These are phyloP conservation scores for Aurelia aurita DNA, from an alignment of 30 jellyfish, hydroid and myxozoan genomes.

Conservation along the genomic window DNA sequence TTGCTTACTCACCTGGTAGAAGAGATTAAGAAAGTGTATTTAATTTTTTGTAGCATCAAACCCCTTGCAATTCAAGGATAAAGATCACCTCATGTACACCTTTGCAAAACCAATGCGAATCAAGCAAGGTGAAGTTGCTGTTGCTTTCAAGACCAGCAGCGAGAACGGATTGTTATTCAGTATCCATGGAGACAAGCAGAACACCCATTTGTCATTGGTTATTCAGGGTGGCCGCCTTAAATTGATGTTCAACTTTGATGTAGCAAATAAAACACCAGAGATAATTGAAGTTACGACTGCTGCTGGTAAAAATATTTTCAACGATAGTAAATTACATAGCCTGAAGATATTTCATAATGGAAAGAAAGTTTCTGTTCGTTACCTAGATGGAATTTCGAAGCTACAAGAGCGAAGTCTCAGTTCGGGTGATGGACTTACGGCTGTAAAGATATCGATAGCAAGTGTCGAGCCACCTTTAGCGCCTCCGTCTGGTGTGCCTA, in stretches of 20 bases:
- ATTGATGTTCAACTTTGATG: constrained; percentile 38
- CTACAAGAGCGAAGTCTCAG: background rate
- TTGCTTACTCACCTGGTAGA: too few relatives aligned
- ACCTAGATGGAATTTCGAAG: constrained; percentile 40
- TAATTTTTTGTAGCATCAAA: constrained; percentile 33
- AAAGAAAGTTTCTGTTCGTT: constrained; percentile 27
- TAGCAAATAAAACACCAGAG: constrained; percentile 6
- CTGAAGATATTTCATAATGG: constrained; percentile 41
- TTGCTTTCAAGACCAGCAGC: constrained; percentile 52
- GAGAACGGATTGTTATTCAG: constrained; percentile 50
- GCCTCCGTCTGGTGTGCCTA: constrained; percentile 33
- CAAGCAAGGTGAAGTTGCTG: constrained; percentile 49
- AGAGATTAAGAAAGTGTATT: too few relatives aligned
- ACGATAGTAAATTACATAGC: constrained; percentile 47
- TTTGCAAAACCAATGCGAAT: constrained; percentile 36
- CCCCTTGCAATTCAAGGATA: constrained; percentile 39
- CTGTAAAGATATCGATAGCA: constrained; percentile 56
- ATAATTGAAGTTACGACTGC: constrained; percentile 11
- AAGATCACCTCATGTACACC: constrained; percentile 31
- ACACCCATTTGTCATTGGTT: constrained; percentile 59
- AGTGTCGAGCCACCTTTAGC: constrained; percentile 33
- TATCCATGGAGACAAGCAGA: constrained; percentile 60
- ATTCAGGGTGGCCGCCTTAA: constrained; percentile 47
- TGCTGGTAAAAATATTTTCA: constrained; percentile 16
- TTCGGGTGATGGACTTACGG: constrained; percentile 30